Evolutionary conservation across 2,888 invertebrate genomes (phyloP), one percentile per base, ranked within the genome.

Genomic region (Leptura quadrifasciata): DNA sequence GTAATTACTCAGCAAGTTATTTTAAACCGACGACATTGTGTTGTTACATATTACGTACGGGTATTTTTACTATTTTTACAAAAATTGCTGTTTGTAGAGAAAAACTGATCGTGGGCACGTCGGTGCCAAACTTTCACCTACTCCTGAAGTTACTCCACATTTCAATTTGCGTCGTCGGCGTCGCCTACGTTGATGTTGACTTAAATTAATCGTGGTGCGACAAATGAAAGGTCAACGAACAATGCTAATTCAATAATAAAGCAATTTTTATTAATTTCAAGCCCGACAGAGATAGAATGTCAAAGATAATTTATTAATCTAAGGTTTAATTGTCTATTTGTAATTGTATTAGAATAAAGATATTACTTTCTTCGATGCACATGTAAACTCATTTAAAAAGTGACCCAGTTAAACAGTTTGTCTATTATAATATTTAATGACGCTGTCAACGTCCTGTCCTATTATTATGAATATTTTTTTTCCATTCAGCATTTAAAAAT

Each of bases 71-170:
- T n/a, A n/a, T n/a, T n/a, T n/a, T 47, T 47, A n/a, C 47, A n/a
- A 47, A 47, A 47, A n/a, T 12, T 47, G 2, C n/a, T n/a, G n/a
- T 4, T 12, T 47, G n/a, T 47, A n/a, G n/a, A n/a, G n/a, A 47
- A 39, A 39, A 39, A 39, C 2, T n/a, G 5, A 4, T 57, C 17
- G 35, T 27, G 31, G 6, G 31, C 6, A 5, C 17, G 20, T 27
- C 20, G 17, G 12, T 68, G 68, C 57, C 57, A 68, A 55, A 68
- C 68, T 68, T 68, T 68, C 68, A 31, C 68, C 68, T 55, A 47
- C 47, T 17, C 10, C 31, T 15, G 27, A 27, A 67, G 2, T 54
- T 27, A 24, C 47, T 10, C 12, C 17, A 31, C 57, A 55, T 24
- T 31, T 65, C 21, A 24, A 12, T 35, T 63, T 39, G 6, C 39